Evolutionary conservation across 92 coral and sea anemone genomes (phyloP).

Genomic region (Heteractis magnifica): DNA sequence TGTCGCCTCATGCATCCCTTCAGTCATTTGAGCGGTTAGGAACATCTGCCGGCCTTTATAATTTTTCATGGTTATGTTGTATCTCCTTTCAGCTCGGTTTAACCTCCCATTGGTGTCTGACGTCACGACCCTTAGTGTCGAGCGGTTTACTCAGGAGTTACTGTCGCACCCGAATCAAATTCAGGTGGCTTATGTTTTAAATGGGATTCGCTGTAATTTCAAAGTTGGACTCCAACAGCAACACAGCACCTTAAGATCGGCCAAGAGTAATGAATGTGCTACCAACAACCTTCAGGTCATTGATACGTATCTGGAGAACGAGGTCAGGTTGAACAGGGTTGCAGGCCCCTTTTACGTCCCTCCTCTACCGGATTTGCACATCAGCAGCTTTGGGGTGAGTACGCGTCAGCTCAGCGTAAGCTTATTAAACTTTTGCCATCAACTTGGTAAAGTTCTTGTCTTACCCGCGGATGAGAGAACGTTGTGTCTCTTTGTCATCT

Average conservation of each 20-base stretch:
- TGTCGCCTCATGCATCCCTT: no score
- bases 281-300: conserved; percentile 1
- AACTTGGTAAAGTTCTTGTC: no score
- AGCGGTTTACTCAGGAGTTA: background rate
- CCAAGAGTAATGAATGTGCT: background rate
- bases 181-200: conserved; percentile 3
- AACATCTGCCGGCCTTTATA: no score
- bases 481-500: no score
- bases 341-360: background rate
- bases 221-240: background rate
- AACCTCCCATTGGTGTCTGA: no score
- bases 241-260: background rate
- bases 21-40: no score
- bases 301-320: background rate
- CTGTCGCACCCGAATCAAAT: background rate
- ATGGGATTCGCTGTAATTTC: background rate
- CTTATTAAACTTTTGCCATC: no score
- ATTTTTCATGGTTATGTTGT: no score
- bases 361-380: background rate
- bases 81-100: no score
- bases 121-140: no score
- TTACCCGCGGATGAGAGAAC: no score
- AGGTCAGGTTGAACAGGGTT: background rate
- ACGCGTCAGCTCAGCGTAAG: no score
- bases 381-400: background rate